phyloP scores from a whole-genome alignment of 2,797 vertebrate species.

The Sebastes minor region DNA sequence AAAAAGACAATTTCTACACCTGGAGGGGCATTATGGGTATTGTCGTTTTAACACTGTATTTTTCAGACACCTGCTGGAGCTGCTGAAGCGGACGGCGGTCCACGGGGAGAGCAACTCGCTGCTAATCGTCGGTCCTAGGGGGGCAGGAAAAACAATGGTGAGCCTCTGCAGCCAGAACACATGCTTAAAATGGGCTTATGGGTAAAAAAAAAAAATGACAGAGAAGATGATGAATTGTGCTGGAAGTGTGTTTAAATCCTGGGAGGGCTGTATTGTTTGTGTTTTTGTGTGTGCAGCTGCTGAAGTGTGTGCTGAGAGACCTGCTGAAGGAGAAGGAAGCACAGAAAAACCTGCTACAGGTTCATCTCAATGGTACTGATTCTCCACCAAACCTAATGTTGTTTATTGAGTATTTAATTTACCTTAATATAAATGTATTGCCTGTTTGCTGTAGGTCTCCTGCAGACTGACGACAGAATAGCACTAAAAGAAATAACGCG shows the following conservation, averaged over 20 bases:
- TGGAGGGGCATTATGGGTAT: constrained; percentile 9
- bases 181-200: not conserved
- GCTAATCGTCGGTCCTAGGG: constrained; percentile 92
- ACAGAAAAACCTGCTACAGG: constrained; percentile 87
- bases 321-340: constrained; percentile 82
- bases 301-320: constrained; percentile 88
- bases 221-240: not conserved
- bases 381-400: not conserved
- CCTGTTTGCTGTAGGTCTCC: constrained; percentile 82
- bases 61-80: constrained; percentile 90
- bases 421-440: not conserved
- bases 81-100: constrained; percentile 89
- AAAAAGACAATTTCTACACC: too few species aligned
- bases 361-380: constrained; percentile 90
- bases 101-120: constrained; percentile 97
- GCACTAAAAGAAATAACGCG: constrained; percentile 96
- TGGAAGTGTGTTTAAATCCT: constrained; percentile 14
- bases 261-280: not conserved
- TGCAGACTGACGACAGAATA: constrained; percentile 93
- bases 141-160: constrained; percentile 93
- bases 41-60: constrained; percentile 5
- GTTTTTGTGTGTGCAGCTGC: constrained; percentile 77
- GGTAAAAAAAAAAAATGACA: not conserved
- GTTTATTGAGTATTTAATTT: not conserved
- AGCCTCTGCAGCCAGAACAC: not conserved